Percentiles rank a stretch among this genome's conserved stretches.
phyloP scores from a whole-genome alignment of 1,140 invertebrate genomes.

The Mycetomoellerius zeteki region DNA sequence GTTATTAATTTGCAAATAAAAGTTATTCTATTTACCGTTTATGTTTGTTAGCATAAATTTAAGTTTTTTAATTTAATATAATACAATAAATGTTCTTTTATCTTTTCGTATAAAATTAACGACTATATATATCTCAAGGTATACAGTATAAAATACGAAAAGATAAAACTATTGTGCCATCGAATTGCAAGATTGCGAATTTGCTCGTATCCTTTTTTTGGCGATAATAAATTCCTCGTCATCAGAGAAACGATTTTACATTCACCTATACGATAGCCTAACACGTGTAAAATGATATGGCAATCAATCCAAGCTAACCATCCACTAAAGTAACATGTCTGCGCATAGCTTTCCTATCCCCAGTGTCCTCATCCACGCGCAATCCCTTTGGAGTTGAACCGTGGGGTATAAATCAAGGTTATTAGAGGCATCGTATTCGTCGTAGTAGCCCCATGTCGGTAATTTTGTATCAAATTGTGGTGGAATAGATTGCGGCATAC shows the following conservation, averaged over 20 bases:
- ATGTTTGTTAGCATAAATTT: not conserved
- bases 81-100: not conserved
- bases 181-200: slow-evolving; percentile 38
- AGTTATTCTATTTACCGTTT: not conserved
- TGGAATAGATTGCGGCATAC: slow-evolving; percentile 79
- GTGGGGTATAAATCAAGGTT: slow-evolving; percentile 86
- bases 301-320: slow-evolving; percentile 86
- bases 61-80: not conserved
- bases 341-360: slow-evolving; percentile 79
- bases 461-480: slow-evolving; percentile 86
- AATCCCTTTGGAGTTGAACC: slow-evolving; percentile 81
- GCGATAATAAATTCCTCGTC: slow-evolving; percentile 64
- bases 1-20: not conserved
- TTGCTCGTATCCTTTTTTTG: slow-evolving; percentile 37
- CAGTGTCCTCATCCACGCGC: slow-evolving; percentile 68
- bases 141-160: not conserved
- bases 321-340: slow-evolving; percentile 79
- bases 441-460: slow-evolving; percentile 80
- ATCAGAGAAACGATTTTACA: slow-evolving; percentile 68
- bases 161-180: not conserved
- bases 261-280: slow-evolving; percentile 74
- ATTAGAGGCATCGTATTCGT: slow-evolving; percentile 86
- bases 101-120: not conserved
- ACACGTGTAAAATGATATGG: slow-evolving; percentile 85
- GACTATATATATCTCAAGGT: not conserved